Conservation (phyloP, 2,888 invertebrate species). For the Conops quadrifasciatus region DNA sequence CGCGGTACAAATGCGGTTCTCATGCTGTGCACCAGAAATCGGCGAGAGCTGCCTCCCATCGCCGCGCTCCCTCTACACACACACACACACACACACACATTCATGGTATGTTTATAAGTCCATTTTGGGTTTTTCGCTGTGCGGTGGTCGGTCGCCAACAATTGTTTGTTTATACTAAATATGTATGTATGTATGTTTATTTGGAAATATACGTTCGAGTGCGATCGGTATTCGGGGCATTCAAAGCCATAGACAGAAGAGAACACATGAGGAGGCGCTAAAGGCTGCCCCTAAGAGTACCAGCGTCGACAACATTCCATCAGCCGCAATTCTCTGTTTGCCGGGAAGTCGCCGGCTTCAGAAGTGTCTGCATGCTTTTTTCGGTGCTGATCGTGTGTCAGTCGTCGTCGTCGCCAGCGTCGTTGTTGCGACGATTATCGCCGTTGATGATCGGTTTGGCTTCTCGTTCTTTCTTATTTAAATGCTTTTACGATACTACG, state of each 20-base stretch:
- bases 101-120: too few species aligned
- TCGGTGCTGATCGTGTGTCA: slow-evolving; percentile 19
- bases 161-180: slow-evolving; percentile 35
- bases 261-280: neutral
- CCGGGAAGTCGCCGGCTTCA: too few species aligned
- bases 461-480: neutral
- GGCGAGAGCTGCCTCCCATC: too few species aligned
- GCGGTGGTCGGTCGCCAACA: slow-evolving; percentile 5
- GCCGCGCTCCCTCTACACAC: too few species aligned
- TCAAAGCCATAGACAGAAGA: neutral
- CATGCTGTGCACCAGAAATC: neutral
- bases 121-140: too few species aligned
- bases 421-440: neutral
- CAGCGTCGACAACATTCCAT: too few species aligned
- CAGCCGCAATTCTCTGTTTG: too few species aligned
- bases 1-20: slow-evolving; percentile 7
- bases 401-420: slow-evolving; percentile 1
- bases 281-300: too few species aligned
- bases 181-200: slow-evolving; percentile 23
- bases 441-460: slow-evolving; percentile 19
- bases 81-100: too few species aligned
- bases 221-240: neutral
- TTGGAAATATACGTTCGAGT: slow-evolving; percentile 23
- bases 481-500: too few species aligned
- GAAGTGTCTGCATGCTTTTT: neutral